Evolutionary conservation across 1,140 invertebrate species (phyloP).

Genomic region (Drosophila ercepeae): DNA sequence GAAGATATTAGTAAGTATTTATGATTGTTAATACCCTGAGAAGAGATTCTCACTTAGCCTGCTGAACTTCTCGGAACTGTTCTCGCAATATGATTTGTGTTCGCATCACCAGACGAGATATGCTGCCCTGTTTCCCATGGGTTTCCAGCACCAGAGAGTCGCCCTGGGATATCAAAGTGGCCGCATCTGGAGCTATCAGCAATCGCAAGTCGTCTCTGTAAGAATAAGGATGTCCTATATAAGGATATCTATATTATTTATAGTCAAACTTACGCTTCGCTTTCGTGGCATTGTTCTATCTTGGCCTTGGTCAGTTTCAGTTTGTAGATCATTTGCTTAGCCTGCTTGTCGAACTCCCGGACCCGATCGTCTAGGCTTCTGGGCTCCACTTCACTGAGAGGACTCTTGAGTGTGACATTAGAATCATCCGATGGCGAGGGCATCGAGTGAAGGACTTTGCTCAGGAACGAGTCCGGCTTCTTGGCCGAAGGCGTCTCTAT

Average conservation of each 20-base stretch:
- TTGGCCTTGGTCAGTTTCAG: constrained; percentile 89
- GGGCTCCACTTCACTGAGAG: constrained; percentile 41
- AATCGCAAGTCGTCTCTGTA: constrained; percentile 73
- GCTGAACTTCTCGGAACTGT: constrained; percentile 80
- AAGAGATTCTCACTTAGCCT: constrained; percentile 65
- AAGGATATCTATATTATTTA: neutral
- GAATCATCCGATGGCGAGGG: constrained; percentile 69
- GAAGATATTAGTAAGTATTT: no score
- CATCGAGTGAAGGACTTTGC: constrained; percentile 66
- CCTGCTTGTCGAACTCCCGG: constrained; percentile 85
- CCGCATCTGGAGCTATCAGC: constrained; percentile 90
- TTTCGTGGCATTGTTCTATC: constrained; percentile 87
- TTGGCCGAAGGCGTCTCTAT: constrained; percentile 77
- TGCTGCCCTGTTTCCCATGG: constrained; percentile 83
- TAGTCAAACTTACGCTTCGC: constrained; percentile 84
- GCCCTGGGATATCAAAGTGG: constrained; percentile 90
- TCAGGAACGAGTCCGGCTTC: constrained; percentile 71
- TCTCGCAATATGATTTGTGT: constrained; percentile 79
- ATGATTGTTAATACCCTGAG: no score
- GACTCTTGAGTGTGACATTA: constrained; percentile 71
- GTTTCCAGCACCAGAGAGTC: constrained; percentile 89
- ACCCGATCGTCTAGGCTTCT: constrained; percentile 70
- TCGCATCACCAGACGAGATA: constrained; percentile 75
- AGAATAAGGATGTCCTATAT: neutral
- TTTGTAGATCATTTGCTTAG: constrained; percentile 87